These are phyloP conservation scores for Acanthaster planci DNA, from an alignment of 35 echinoderm and acorn worm genomes.

Conservation along the genomic window DNA sequence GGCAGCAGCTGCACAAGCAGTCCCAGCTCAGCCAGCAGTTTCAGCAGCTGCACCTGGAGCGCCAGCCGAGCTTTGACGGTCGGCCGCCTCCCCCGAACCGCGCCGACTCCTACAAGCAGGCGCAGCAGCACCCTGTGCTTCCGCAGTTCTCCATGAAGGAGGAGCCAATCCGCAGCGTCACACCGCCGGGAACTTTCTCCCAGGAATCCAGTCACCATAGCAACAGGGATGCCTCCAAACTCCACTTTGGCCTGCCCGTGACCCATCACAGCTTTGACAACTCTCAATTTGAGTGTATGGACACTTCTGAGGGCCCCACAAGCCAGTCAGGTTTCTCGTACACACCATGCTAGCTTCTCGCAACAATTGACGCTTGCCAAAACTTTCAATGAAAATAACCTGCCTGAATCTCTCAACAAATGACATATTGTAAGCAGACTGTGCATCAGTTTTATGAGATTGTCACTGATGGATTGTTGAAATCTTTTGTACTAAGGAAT, in stretches of 20 bases:
- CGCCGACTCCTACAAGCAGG: constrained; percentile 92
- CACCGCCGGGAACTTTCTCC: constrained; percentile 10
- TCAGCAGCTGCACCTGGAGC: constrained; percentile 86
- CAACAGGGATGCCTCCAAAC: background rate
- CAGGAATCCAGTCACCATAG: constrained; percentile 21
- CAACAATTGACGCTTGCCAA: background rate
- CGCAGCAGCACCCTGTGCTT: constrained; percentile 93
- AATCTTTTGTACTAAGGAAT: no score
- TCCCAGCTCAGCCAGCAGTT: constrained; percentile 98
- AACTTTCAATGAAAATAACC: background rate
- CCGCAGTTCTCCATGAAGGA: constrained; percentile 70
- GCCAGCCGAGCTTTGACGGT: constrained; percentile 92
- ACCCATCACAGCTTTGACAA: constrained; percentile 42
- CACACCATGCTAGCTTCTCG: constrained; percentile 7
- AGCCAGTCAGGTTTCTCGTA: background rate
- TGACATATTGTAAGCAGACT: no score
- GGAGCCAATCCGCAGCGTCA: constrained; percentile 41
- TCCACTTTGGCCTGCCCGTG: constrained; percentile 11
- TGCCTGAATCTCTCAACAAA: background rate
- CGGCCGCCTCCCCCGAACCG: constrained; percentile 84
- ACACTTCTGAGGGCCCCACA: constrained; percentile 20
- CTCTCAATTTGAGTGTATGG: constrained; percentile 45
- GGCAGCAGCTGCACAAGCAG: constrained; percentile 92
- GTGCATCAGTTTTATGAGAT: no score
- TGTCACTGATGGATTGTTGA: no score